phyloP scores from a whole-genome alignment of 2,797 vertebrate genomes.

The Acanthopagrus latus region DNA sequence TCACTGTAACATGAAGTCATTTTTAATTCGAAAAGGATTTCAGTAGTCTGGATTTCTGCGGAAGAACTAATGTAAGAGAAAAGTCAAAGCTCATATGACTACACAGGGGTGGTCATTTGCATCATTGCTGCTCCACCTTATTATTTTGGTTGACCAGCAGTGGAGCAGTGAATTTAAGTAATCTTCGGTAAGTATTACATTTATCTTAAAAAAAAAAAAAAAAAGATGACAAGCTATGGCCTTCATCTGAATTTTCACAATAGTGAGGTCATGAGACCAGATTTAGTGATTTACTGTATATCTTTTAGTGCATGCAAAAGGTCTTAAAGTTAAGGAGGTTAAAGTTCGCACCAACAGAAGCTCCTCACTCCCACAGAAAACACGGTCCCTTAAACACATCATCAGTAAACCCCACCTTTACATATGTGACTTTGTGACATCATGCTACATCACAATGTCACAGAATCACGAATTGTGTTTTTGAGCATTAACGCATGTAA shows the following conservation, averaged over 20 bases:
- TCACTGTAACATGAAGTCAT: not conserved
- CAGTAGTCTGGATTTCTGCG: not conserved
- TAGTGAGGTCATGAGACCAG: not conserved
- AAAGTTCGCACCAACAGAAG: too few relatives aligned
- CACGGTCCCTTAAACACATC: too few relatives aligned
- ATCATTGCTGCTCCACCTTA: not conserved
- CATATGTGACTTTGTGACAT: too few relatives aligned
- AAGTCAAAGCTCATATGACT: not conserved
- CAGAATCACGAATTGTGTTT: too few relatives aligned
- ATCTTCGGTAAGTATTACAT: not conserved
- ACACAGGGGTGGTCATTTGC: not conserved
- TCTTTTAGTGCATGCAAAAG: too few relatives aligned
- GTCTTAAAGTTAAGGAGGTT: too few relatives aligned
- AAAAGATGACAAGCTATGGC: not conserved
- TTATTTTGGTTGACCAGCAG: not conserved
- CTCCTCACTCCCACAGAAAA: too few relatives aligned
- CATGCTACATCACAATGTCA: too few relatives aligned
- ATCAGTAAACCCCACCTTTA: too few relatives aligned
- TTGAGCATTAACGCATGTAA: too few relatives aligned
- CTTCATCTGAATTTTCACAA: not conserved
- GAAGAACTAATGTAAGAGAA: not conserved
- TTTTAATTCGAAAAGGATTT: not conserved
- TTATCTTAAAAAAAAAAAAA: not conserved
- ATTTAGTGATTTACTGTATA: not conserved
- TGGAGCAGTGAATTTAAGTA: not conserved